A percentile compares a stretch with the other conserved stretches of the same genome.
Evolutionary conservation across 2,888 invertebrate genomes (phyloP).

Genomic region (Scaptomyza reducta): DNA sequence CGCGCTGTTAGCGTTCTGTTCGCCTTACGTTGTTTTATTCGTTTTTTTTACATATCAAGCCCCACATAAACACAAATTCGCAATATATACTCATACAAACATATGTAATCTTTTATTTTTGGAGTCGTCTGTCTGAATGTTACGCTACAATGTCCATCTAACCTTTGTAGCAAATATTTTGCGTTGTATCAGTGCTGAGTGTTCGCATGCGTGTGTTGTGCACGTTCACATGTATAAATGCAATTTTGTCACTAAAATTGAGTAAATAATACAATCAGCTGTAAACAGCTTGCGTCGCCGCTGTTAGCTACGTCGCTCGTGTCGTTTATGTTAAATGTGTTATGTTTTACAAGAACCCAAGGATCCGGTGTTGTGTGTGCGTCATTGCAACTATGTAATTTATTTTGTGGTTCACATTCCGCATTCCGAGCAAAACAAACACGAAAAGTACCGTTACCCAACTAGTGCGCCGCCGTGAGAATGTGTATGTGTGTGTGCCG

Average conservation of each 20-base stretch:
- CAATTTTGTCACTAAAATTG: constrained; percentile 17
- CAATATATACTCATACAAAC: constrained; percentile 20
- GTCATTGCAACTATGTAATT: constrained; percentile 16
- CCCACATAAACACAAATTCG: constrained; percentile 34
- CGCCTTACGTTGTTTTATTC: constrained; percentile 21
- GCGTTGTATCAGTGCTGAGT: constrained; percentile 5
- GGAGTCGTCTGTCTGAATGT: constrained; percentile 25
- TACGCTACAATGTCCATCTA: constrained; percentile 6
- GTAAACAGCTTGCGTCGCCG: background rate
- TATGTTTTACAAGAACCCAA: background rate
- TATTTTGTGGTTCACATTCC: constrained; percentile 40
- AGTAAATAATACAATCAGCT: constrained; percentile 30
- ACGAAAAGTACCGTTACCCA: constrained; percentile 53
- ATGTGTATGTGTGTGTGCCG: constrained; percentile 9
- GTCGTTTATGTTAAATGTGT: background rate
- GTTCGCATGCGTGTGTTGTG: constrained; percentile 11
- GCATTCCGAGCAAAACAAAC: constrained; percentile 57
- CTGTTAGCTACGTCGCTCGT: background rate
- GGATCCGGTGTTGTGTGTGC: constrained; percentile 3
- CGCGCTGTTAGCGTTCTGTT: constrained; percentile 24
- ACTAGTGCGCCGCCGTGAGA: constrained; percentile 30
- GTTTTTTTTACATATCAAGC: constrained; percentile 47
- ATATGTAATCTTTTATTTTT: constrained; percentile 45
- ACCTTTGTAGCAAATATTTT: constrained; percentile 8
- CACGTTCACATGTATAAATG: background rate